Evolutionary conservation across 2,113 vertebrate genomes (phyloP).

Genomic region (Corydoras maculifer): DNA sequence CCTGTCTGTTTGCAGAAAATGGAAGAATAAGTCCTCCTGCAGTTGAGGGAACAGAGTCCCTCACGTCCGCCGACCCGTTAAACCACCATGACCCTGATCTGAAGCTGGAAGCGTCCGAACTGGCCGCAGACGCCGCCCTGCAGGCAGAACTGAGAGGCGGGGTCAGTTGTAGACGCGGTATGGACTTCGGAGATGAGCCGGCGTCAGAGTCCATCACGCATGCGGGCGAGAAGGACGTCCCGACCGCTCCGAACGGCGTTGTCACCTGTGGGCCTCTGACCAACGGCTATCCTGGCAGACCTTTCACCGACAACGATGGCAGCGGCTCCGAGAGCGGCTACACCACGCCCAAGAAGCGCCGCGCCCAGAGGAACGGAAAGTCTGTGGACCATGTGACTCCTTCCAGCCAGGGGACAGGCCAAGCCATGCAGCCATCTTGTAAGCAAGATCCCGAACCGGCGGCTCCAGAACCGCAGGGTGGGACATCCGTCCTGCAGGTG

Average conservation of each 20-base stretch:
- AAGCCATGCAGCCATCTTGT: conserved; percentile 73
- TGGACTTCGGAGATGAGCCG: conserved; percentile 89
- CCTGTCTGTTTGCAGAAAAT: conserved; percentile 51
- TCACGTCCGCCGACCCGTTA: conserved; percentile 50
- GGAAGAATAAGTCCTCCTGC: conserved; percentile 62
- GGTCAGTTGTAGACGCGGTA: conserved; percentile 80
- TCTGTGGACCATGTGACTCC: conserved; percentile 77
- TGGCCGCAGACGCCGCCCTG: conserved; percentile 56
- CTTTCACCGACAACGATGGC: conserved; percentile 81
- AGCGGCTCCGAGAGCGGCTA: conserved; percentile 93
- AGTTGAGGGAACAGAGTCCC: conserved; percentile 60
- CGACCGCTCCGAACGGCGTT: conserved; percentile 81
- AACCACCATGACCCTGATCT: conserved; percentile 58
- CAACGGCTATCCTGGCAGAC: conserved; percentile 85
- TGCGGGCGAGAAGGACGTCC: conserved; percentile 74
- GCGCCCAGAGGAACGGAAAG: conserved; percentile 82
- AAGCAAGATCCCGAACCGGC: conserved; percentile 76
- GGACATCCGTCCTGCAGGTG: conserved; percentile 69
- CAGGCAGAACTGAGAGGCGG: conserved; percentile 76
- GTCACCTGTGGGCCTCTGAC: conserved; percentile 77
- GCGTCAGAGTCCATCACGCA: conserved; percentile 69
- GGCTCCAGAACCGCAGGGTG: conserved; percentile 70
- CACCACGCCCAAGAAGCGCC: conserved; percentile 87
- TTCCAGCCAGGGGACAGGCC: conserved; percentile 65
- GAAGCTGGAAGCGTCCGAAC: conserved; percentile 58